These are phyloP conservation scores for Eutrigla gurnardus DNA, from an alignment of 2,797 vertebrate genomes.

Conservation along the genomic window DNA sequence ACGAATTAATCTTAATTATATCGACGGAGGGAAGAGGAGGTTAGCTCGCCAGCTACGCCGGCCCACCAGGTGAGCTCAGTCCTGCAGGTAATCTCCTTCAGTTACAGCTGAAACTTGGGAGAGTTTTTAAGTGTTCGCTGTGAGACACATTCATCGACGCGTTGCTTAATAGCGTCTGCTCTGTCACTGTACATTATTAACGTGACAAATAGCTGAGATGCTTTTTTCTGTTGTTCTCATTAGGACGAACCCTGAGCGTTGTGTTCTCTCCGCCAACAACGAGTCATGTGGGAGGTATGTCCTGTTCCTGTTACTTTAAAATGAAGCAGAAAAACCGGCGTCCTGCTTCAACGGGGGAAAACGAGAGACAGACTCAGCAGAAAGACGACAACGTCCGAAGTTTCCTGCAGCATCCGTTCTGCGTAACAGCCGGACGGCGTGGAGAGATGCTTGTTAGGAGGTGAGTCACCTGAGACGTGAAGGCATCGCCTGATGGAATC, in stretches of 20 bases:
- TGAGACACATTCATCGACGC: not conserved
- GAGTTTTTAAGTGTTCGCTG: slow-evolving; percentile 6
- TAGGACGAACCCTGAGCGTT: slow-evolving; percentile 23
- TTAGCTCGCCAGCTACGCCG: not conserved
- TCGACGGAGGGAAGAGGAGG: not conserved
- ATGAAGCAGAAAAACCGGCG: not conserved
- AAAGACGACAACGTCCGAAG: not conserved
- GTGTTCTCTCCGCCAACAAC: slow-evolving; percentile 9
- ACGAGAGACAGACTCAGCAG: not conserved
- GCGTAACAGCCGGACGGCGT: not conserved
- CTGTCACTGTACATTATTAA: slow-evolving; percentile 34
- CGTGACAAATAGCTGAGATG: slow-evolving; percentile 25
- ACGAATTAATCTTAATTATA: too few species aligned
- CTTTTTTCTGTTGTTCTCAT: slow-evolving; percentile 20
- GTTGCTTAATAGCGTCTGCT: slow-evolving; percentile 11
- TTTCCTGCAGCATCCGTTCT: not conserved
- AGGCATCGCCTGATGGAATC: not conserved
- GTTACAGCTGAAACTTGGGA: not conserved
- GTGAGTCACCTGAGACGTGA: not conserved
- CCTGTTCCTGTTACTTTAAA: not conserved
- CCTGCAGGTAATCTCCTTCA: not conserved
- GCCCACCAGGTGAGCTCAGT: too few species aligned
- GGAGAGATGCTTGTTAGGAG: not conserved
- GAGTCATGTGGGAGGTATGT: slow-evolving; percentile 35
- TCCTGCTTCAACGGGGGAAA: not conserved